Evolutionary conservation across 2,888 invertebrate species (phyloP).

Genomic region (Ctenicera cuprea): DNA sequence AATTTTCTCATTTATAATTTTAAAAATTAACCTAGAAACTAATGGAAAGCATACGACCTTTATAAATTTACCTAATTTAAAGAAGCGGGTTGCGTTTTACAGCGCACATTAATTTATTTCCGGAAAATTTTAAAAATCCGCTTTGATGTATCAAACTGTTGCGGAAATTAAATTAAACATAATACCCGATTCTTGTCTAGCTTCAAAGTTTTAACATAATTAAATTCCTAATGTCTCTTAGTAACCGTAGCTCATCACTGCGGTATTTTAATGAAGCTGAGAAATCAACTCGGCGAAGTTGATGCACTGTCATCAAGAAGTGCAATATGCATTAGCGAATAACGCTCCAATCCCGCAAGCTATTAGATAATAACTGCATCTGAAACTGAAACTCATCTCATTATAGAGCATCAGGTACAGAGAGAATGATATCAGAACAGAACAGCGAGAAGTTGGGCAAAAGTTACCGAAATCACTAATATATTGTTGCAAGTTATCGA

Average conservation of each 20-base stretch:
- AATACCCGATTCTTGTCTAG: background rate
- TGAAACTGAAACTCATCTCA: conserved; percentile 14
- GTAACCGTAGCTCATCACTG: background rate
- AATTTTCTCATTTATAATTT: conserved; percentile 25
- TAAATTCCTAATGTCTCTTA: background rate
- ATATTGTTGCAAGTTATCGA: conserved; percentile 47
- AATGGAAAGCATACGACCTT: conserved; percentile 4
- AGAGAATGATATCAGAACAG: background rate
- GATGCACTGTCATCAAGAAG: conserved; percentile 13
- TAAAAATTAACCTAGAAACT: conserved; percentile 30
- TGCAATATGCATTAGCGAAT: conserved; percentile 27
- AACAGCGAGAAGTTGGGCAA: conserved; percentile 19
- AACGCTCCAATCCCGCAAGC: background rate
- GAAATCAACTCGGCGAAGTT: background rate
- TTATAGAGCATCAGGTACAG: conserved; percentile 21
- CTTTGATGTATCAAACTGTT: background rate
- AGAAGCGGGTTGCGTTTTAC: conserved; percentile 10
- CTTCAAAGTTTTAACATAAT: conserved; percentile 8
- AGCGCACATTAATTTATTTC: conserved; percentile 1
- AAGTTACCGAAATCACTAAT: conserved; percentile 40
- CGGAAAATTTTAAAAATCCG: background rate
- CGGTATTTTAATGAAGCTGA: background rate
- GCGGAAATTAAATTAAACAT: background rate
- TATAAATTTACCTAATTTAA: background rate
- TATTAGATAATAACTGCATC: conserved; percentile 21